Conservation (phyloP, 2,888 invertebrate genomes). For the Nephrotoma guestfalica region DNA sequence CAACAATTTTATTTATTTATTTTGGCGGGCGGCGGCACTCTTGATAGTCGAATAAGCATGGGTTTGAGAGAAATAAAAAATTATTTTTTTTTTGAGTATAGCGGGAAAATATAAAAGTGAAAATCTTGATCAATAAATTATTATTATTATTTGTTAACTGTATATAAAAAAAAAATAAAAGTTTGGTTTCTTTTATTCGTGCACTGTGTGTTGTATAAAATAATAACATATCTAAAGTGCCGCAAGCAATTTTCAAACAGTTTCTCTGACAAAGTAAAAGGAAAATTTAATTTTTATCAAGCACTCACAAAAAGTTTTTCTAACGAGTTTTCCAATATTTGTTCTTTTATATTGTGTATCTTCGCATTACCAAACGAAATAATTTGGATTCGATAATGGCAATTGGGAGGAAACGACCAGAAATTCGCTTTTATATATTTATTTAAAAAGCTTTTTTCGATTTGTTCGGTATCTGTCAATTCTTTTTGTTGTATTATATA, state of each 20-base stretch:
- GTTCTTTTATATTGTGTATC: neutral
- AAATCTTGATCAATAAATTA: neutral
- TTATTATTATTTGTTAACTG: neutral
- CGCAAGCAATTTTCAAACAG: neutral
- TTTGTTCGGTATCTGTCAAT: neutral
- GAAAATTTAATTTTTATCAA: neutral
- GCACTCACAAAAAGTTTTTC: neutral
- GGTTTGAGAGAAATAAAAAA: neutral
- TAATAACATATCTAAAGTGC: neutral
- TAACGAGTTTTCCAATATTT: neutral
- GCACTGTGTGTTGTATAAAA: neutral
- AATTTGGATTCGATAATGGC: neutral
- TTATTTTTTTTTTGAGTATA: neutral
- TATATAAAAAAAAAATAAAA: neutral
- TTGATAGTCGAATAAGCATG: neutral
- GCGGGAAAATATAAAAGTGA: neutral
- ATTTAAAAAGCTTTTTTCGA: neutral
- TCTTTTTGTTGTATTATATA: neutral
- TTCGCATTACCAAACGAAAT: neutral
- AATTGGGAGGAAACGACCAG: neutral
- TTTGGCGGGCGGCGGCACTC: neutral
- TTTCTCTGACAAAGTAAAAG: neutral
- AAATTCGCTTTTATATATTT: neutral
- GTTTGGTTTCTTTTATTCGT: neutral
- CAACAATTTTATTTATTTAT: neutral